Evolutionary conservation across 2,888 invertebrate species (phyloP).

Genomic region (Hesperia comma): DNA sequence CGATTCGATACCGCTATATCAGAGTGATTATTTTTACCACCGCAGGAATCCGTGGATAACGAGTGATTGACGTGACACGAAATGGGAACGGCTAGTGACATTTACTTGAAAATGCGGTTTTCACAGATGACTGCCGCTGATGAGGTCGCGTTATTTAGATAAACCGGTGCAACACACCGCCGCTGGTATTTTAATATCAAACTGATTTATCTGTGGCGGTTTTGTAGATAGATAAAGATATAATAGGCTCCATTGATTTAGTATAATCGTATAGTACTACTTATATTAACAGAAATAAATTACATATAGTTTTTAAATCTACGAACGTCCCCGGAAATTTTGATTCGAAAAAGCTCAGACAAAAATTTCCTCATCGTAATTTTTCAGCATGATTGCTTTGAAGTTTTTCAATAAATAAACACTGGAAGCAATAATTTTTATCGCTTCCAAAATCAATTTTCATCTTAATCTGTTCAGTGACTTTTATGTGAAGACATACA

Average conservation of each 20-base stretch:
- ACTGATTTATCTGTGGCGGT: neutral
- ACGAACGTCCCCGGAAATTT: too few relatives aligned
- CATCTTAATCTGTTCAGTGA: too few relatives aligned
- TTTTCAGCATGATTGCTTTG: too few relatives aligned
- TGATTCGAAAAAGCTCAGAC: too few relatives aligned
- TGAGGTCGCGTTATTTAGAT: constrained; percentile 29
- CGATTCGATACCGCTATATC: neutral
- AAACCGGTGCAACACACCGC: constrained; percentile 22
- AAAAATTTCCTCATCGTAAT: too few relatives aligned
- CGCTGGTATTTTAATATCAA: constrained; percentile 10
- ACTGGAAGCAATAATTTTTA: too few relatives aligned
- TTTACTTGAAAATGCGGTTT: constrained; percentile 36
- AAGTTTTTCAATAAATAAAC: too few relatives aligned
- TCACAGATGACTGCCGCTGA: constrained; percentile 29
- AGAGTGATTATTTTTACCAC: constrained; percentile 2
- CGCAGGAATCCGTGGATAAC: constrained; percentile 17
- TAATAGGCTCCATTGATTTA: neutral
- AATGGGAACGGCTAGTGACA: constrained; percentile 33
- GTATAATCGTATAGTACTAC: too few relatives aligned
- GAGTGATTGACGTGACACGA: constrained; percentile 31
- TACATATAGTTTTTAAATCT: too few relatives aligned
- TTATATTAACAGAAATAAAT: too few relatives aligned
- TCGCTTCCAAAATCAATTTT: too few relatives aligned
- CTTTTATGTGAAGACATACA: too few relatives aligned
- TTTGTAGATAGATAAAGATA: constrained; percentile 10